Base-by-base conservation (phyloP, 2,888 invertebrate species). In the Polylopha cassiicola region DNA sequence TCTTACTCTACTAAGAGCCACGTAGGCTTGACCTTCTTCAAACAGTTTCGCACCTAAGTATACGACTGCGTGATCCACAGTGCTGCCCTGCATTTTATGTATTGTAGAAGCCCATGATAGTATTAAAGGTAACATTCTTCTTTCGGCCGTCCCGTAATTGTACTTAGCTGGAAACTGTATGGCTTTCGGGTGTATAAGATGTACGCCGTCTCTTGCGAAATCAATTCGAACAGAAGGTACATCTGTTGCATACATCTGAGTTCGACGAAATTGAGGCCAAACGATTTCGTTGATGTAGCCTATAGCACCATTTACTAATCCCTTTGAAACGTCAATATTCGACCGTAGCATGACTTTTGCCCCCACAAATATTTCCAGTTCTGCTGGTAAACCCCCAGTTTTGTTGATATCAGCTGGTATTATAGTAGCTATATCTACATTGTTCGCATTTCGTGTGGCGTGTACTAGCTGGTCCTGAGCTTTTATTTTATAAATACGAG, bases 1-100 rank as follows among this genome's bases (percentile, higher is more conserved):
- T 46, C 43, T 50, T 13, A 48, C 48, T 29, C 55, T 36, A 48
- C 55, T 55, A 16, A 55, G 41, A 23, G 59, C 56, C n/a, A 61
- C 55, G 42, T 56, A 61, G 14, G 57, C 55, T 50, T 59, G 57
- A 21, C 54, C 56, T 23, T 41, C 37, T 11, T 42, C 50, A 46
- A 60, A 54, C 18, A 53, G 18, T 45, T 32, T 20, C n/a, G 47
- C 18, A 20, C 51, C 52, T 13, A 56, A 29, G 27, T 56, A 51
- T 11, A 56, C 30, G n/a, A 55, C 50, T 22, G 37, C 48, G 23
- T 46, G 37, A 33, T 52, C 46, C 4, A 49, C 49, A 8, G 50
- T 53, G 31, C 34, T 43, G 17, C 48, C 51, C 29, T 53, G 48
- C 30, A 52, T 43, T 43, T 48, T 46, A 28, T 45, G 47, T 10